phyloP scores from a whole-genome alignment of 1,140 invertebrate species.

The Zelostemma sp. region DNA sequence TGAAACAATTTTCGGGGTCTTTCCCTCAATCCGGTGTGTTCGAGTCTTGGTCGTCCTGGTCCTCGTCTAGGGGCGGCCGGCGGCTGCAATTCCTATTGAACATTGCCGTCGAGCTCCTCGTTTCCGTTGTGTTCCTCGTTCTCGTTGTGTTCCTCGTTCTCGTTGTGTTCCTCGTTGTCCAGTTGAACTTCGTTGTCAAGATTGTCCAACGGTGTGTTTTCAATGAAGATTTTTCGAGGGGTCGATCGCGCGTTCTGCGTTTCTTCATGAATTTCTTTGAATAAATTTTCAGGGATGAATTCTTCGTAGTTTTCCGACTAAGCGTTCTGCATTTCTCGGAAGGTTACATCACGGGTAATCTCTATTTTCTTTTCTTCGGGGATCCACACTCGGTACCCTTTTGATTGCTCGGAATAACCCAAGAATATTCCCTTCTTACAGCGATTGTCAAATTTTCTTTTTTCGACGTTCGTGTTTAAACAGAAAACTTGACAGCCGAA shows the following conservation, averaged over 20 bases:
- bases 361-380: constrained; percentile 8
- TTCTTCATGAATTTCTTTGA: no score
- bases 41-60: constrained; percentile 18
- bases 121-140: no score
- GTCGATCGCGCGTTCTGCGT: no score
- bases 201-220: no score
- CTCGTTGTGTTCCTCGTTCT: no score
- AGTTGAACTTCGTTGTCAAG: no score
- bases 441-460: constrained; percentile 15
- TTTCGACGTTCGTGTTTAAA: background rate
- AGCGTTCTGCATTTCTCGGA: background rate
- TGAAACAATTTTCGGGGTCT: constrained; percentile 22
- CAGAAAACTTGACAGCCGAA: constrained; percentile 9
- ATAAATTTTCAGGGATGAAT: no score
- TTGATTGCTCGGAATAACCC: constrained; percentile 19
- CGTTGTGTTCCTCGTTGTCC: no score
- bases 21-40: constrained; percentile 23
- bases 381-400: constrained; percentile 28
- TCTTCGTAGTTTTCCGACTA: no score
- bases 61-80: background rate
- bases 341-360: constrained; percentile 17
- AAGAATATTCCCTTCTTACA: constrained; percentile 21
- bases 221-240: no score
- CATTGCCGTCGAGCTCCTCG: background rate
- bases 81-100: background rate